Evolutionary conservation across 2,797 vertebrate genomes (phyloP).

Genomic region (Chloroceryle inda): DNA sequence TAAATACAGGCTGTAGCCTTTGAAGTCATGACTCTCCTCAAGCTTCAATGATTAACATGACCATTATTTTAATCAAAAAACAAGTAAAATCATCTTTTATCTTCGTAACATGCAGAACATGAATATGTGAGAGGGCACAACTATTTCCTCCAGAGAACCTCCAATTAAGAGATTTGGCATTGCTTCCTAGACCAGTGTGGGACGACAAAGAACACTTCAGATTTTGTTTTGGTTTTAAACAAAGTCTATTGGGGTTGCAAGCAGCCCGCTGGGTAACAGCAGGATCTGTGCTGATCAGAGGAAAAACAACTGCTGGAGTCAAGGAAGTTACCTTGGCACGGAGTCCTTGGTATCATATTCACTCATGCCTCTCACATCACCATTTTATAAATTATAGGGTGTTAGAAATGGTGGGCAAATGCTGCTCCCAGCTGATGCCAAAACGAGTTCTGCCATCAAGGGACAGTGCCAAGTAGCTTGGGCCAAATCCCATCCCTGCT

Average conservation of each 20-base stretch:
- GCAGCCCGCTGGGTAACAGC: constrained; percentile 42
- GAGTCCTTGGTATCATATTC: constrained; percentile 14
- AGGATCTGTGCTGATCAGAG: constrained; percentile 53
- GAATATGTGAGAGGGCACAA: constrained; percentile 11
- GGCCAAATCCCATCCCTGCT: not conserved
- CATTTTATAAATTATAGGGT: not conserved
- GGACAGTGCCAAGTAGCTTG: not conserved
- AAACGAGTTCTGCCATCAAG: not conserved
- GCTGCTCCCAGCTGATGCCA: not conserved
- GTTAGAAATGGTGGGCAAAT: not conserved
- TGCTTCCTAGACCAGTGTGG: not conserved
- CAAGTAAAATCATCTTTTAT: constrained; percentile 49
- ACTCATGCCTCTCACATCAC: not conserved
- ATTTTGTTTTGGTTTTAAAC: constrained; percentile 58
- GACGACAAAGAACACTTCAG: constrained; percentile 31
- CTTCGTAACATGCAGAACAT: not conserved
- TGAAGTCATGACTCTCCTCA: not conserved
- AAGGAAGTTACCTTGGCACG: constrained; percentile 56
- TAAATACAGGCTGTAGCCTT: not conserved
- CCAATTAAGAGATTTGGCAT: constrained; percentile 55
- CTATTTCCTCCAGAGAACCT: constrained; percentile 24
- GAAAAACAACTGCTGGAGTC: constrained; percentile 63
- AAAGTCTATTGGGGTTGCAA: constrained; percentile 32
- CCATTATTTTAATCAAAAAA: constrained; percentile 44
- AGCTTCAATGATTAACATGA: constrained; percentile 14